Conservation (phyloP, 2,797 vertebrate genomes). For the Tarsius wallacei region DNA sequence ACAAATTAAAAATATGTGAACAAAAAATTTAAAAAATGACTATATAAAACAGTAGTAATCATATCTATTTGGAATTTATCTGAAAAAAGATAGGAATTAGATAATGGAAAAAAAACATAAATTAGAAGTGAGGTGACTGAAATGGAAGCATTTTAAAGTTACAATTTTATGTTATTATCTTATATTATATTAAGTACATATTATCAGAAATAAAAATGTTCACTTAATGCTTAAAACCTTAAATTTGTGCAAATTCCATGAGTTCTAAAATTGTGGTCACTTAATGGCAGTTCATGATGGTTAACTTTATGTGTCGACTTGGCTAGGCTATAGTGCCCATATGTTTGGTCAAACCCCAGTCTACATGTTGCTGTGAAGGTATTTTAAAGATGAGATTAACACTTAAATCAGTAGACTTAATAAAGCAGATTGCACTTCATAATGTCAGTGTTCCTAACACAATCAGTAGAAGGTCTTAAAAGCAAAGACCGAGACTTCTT, state of each 20-base stretch:
- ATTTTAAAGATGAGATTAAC: too few species aligned
- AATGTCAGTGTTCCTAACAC: neutral
- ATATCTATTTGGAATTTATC: neutral
- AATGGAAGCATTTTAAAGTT: neutral
- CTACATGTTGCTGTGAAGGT: too few species aligned
- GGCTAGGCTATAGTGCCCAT: too few species aligned
- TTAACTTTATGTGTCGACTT: too few species aligned
- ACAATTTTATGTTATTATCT: neutral
- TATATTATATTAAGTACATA: neutral
- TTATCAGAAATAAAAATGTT: neutral
- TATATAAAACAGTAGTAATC: neutral
- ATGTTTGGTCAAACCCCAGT: too few species aligned
- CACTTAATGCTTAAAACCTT: neutral
- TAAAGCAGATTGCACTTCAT: too few species aligned
- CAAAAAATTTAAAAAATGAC: neutral
- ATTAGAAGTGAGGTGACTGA: neutral
- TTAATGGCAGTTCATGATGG: neutral
- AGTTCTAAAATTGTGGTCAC: neutral
- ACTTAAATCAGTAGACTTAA: too few species aligned
- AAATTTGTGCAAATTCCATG: neutral
- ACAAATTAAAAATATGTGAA: neutral
- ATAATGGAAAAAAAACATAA: neutral
- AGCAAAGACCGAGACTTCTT: neutral
- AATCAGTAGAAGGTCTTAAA: neutral
- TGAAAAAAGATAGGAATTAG: neutral